Base-by-base conservation (phyloP, 1,140 invertebrate species). In the Zaprionus lachaisei region DNA sequence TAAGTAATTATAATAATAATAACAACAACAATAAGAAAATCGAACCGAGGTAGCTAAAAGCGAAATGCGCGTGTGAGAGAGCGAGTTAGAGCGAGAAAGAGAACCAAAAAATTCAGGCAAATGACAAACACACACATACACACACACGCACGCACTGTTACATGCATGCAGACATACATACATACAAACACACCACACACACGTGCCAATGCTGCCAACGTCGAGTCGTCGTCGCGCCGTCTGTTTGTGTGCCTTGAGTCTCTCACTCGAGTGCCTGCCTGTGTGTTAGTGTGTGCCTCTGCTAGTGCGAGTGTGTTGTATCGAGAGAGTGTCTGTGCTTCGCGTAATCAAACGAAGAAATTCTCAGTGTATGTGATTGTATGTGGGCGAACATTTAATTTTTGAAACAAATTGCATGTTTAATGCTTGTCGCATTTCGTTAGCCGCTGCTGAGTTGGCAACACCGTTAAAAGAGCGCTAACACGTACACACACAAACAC, bases 1-100 rank as follows among this genome's bases (percentile, higher is more conserved):
- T 72, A 75, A 72, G 65, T 71, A 62, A 61, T 77, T 76, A 64
- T 54, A 68, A 84, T 66, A 84, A 81, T 56, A 83, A 83, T 67
- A 84, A 85, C 66, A 82, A 79, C 64, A 82, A 82, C 78, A 84
- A 85, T 76, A 83, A 72, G 47, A 83, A 83, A 84, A 84, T 85
- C 78, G 80, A 81, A 83, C 12, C 55, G 62, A 83, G 54, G 24
- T 24, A 77, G 70, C 61, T 64, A 72, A 34, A 73, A 78, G 61
- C 31, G 66, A 75, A 84, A 77, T 73, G 82, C 81, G 82, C 83
- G 81, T 81, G 78, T 81, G 54, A 75, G 57, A 74, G 75, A 62
- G 68, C 22, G 55, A 64, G n/a, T 20, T 54, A 57, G 66, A 62
- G 51, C 56, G 56, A 41, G 47, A 17, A 11, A 37, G 26, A 26